Evolutionary conservation across 2,797 vertebrate species (phyloP).

Genomic region (Gastrophryne carolinensis): DNA sequence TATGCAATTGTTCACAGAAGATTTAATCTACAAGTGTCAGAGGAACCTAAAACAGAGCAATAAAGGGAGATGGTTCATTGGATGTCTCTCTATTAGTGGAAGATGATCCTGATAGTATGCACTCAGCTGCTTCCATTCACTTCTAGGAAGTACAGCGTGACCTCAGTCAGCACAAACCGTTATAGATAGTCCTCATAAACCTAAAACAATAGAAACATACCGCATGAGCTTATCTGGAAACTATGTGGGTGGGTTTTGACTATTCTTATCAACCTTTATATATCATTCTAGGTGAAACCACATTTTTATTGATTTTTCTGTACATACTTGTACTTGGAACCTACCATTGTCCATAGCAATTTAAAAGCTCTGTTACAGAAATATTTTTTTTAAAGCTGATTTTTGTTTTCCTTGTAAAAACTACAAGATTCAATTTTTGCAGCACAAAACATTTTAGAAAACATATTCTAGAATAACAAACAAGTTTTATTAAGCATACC

Average conservation of each 20-base stretch:
- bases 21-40: slow-evolving; percentile 18
- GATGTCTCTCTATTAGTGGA: neutral
- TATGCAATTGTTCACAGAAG: slow-evolving; percentile 24
- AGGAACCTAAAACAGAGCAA: neutral
- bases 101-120: slow-evolving; percentile 17
- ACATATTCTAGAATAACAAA: no score
- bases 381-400: no score
- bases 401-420: no score
- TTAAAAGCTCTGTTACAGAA: no score
- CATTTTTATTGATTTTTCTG: no score
- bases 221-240: neutral
- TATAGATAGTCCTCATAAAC: neutral
- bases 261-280: neutral
- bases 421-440: no score
- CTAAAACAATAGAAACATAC: neutral
- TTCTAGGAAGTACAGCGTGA: slow-evolving; percentile 3
- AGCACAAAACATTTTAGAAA: no score
- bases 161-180: slow-evolving; percentile 34
- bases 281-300: no score
- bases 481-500: no score
- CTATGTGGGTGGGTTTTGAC: neutral
- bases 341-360: no score
- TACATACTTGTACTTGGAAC: no score
- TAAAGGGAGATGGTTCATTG: neutral
- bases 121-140: slow-evolving; percentile 6